Percentiles rank a stretch among this genome's conserved stretches.
These are phyloP conservation scores for Drosophila eohydei DNA, from an alignment of 2,888 invertebrate species.

Conservation along the genomic window DNA sequence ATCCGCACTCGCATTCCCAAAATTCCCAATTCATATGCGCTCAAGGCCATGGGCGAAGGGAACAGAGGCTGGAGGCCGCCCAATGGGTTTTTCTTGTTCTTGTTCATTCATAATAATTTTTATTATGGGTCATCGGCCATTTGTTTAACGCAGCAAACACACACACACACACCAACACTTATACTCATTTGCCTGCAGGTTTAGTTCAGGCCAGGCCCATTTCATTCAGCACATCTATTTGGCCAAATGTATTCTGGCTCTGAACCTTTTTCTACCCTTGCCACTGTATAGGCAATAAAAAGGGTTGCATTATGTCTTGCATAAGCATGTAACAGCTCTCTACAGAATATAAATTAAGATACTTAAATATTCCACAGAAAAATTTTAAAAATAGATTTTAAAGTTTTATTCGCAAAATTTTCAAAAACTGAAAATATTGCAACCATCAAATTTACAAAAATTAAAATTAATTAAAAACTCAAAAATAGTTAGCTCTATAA, in stretches of 20 bases:
- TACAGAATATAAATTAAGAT: not conserved
- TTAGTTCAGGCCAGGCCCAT: constrained; percentile 48
- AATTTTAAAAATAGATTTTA: not conserved
- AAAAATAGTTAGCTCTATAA: no score
- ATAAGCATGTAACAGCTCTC: not conserved
- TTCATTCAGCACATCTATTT: constrained; percentile 76
- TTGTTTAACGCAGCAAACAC: constrained; percentile 69
- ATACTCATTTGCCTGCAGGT: constrained; percentile 40
- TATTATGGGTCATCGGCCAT: constrained; percentile 81
- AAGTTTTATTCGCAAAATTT: not conserved
- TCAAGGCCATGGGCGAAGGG: constrained; percentile 22
- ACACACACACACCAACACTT: constrained; percentile 35
- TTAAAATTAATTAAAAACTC: no score
- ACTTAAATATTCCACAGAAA: no score
- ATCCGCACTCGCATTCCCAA: constrained; percentile 1
- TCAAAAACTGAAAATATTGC: no score
- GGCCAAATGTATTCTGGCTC: constrained; percentile 65
- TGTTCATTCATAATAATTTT: constrained; percentile 80
- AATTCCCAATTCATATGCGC: constrained; percentile 33
- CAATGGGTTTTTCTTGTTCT: constrained; percentile 79
- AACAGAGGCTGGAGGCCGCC: not conserved
- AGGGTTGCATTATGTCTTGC: constrained; percentile 1
- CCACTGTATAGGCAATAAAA: not conserved
- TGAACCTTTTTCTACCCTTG: constrained; percentile 46
- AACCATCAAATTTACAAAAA: no score